Conservation (phyloP, 2,888 invertebrate genomes). For the Nomada fabriciana region DNA sequence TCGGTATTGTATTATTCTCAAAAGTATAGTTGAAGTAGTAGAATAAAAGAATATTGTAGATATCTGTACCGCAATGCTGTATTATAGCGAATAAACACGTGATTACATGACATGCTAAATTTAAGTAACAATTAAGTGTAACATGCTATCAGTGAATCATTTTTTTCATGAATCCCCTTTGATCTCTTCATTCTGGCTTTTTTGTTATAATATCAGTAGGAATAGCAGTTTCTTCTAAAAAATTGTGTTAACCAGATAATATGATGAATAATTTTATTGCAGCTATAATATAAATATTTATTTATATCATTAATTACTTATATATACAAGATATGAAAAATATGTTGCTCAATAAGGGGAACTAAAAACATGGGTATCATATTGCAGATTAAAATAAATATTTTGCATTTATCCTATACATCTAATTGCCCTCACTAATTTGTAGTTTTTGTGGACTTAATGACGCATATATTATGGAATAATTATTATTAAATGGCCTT, state of each 20-base stretch:
- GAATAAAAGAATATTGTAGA: not conserved
- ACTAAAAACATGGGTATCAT: constrained; percentile 1
- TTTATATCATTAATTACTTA: constrained; percentile 36
- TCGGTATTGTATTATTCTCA: not conserved
- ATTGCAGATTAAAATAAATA: constrained; percentile 22
- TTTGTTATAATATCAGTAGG: not conserved
- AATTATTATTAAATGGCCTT: constrained; percentile 27
- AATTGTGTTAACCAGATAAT: not conserved
- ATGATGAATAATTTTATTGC: constrained; percentile 32
- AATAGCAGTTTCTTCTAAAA: constrained; percentile 3
- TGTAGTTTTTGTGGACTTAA: constrained; percentile 9
- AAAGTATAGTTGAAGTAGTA: not conserved
- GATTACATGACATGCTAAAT: constrained; percentile 10
- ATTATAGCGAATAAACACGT: not conserved
- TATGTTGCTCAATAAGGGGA: constrained; percentile 24
- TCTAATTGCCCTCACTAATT: not conserved
- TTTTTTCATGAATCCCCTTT: constrained; percentile 9
- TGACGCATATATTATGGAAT: constrained; percentile 15
- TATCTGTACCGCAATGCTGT: not conserved
- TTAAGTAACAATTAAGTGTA: constrained; percentile 17
- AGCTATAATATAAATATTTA: constrained; percentile 43
- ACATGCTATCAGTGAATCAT: constrained; percentile 11
- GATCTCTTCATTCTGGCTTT: not conserved
- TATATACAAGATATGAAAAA: constrained; percentile 42
- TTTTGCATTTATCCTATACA: constrained; percentile 2